Evolutionary conservation across 1,140 invertebrate species (phyloP), one percentile per base, ranked within the genome.

Genomic region (Tetragnatha versicolor): DNA sequence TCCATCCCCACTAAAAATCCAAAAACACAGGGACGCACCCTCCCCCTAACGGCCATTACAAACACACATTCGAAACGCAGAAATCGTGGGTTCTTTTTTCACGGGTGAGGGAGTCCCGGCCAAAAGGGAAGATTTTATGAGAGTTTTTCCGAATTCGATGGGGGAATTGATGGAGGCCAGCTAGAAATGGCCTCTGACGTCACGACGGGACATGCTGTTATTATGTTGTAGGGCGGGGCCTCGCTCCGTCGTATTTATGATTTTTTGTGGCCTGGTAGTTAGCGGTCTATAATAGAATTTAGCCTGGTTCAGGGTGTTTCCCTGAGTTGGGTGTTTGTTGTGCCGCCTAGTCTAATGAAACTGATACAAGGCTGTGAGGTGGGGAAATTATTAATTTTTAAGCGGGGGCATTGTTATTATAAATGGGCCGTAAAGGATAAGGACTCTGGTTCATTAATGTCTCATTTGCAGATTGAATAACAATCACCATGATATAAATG

Each of bases 201-300:
- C 60, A 77, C 73, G 61, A n/a, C 27, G 45, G 73, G 47, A 77
- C 73, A 77, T 77, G 73, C 73, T 77, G 73, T 77, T 77, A 77
- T 77, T 77, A 77, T 77, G 73, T 77, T 66, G 60, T 66, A 29
- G 73, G 73, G 73, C 73, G 73, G 73, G 42, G 60, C 37, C 73
- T 37, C 42, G 53, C 22, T 61, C 25, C n/a, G 25, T 69, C 27
- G 47, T 49, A 2, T 68, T 55, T 55, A 39, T 55, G 7, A 47
- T 37, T 39, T 53, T 70, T 70, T 70, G n/a, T 22, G 42, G 42
- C 51, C 25, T 25, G 31, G 45, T 65, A 77, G 73, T 77, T 65
- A 77, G 73, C n/a, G 61, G 22, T n/a, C n/a, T 77, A 66, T 77
- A 77, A 77, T 77, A 77, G 73, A 77, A 77, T 77, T 65, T 65